Conservation (phyloP, 53 echinoderm and acorn worm genomes). For the Luidia sarsii region DNA sequence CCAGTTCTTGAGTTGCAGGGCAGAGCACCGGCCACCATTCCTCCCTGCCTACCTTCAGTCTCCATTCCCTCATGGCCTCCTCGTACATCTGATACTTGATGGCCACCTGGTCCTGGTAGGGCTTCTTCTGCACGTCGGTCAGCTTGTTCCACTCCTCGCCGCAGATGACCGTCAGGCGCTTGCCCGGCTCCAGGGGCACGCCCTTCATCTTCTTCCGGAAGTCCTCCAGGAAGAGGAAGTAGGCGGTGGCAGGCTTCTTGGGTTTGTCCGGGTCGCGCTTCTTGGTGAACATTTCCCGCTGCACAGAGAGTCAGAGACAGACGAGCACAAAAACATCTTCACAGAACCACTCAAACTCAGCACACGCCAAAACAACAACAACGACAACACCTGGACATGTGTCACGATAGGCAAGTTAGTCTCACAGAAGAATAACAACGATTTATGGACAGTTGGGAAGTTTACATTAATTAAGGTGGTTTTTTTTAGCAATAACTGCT, state of each 20-base stretch:
- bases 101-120: constrained; percentile 92
- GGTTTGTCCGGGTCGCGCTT: constrained; percentile 98
- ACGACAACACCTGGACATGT: too few relatives aligned
- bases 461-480: too few relatives aligned
- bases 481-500: too few relatives aligned
- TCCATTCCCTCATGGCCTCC: constrained; percentile 89
- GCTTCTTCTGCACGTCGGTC: constrained; percentile 96
- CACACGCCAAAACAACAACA: too few relatives aligned
- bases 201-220: constrained; percentile 97
- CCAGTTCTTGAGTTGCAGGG: too few relatives aligned
- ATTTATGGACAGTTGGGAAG: too few relatives aligned
- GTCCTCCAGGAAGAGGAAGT: constrained; percentile 96
- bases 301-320: too few relatives aligned
- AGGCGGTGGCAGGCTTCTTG: constrained; percentile 96
- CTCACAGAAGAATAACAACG: too few relatives aligned
- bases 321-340: too few relatives aligned
- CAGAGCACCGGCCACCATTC: too few relatives aligned
- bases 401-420: too few relatives aligned
- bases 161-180: constrained; percentile 90
- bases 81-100: constrained; percentile 93
- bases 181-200: constrained; percentile 89
- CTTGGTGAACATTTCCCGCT: constrained; percentile 94
- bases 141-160: constrained; percentile 98
- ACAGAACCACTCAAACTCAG: too few relatives aligned
- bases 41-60: constrained; percentile 76